Conservation (phyloP, 2,113 vertebrate genomes). For the Orthonyx spaldingii region DNA sequence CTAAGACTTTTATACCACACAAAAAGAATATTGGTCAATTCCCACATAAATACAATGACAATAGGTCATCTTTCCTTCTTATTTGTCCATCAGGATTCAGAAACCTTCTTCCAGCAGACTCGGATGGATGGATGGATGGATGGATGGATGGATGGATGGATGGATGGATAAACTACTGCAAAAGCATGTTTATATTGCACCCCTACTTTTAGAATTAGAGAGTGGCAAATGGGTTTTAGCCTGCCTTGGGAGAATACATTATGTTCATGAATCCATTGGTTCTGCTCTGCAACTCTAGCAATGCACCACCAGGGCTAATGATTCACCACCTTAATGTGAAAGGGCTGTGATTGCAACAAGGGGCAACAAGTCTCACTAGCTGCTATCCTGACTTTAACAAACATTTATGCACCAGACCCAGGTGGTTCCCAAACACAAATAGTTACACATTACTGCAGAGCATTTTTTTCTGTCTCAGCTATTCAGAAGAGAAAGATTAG, state of each 20-base stretch:
- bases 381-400: neutral
- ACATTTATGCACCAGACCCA: neutral
- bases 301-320: conserved; percentile 61
- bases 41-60: neutral
- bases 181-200: neutral
- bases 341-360: neutral
- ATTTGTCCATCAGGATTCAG: neutral
- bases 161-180: neutral
- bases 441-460: neutral
- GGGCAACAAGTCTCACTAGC: neutral
- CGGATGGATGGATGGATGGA: neutral
- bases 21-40: neutral
- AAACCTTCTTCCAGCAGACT: neutral
- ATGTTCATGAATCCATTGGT: conserved; percentile 22
- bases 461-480: neutral
- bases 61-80: neutral
- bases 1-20: neutral
- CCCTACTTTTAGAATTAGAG: neutral
- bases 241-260: neutral
- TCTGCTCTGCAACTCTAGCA: conserved; percentile 30
- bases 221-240: neutral
- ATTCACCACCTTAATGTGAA: conserved; percentile 64
- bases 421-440: neutral
- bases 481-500: neutral
- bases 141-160: neutral